Percentiles rank a stretch among this genome's conserved stretches.
These are phyloP conservation scores for Phenganax stokvisi DNA, from an alignment of 92 coral and sea anemone species.

Conservation along the genomic window DNA sequence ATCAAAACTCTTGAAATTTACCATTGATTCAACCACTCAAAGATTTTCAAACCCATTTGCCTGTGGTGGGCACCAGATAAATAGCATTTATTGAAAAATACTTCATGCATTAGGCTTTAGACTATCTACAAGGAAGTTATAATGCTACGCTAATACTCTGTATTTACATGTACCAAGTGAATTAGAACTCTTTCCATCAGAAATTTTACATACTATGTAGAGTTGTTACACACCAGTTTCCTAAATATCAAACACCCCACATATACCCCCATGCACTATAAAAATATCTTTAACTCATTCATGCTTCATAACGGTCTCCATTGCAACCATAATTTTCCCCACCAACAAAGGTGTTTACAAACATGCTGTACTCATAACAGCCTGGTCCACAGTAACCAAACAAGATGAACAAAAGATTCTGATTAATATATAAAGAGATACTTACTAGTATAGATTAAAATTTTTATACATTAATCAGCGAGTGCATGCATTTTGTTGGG, in stretches of 20 bases:
- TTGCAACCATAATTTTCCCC: constrained; percentile 5
- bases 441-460: too few relatives aligned
- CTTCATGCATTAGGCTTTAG: background rate
- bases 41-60: too few relatives aligned
- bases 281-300: background rate
- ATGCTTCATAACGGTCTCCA: background rate
- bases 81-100: constrained; percentile 28
- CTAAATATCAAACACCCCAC: constrained; percentile 1
- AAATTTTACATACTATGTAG: too few relatives aligned
- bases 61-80: background rate
- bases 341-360: background rate
- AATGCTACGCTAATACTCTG: background rate
- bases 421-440: too few relatives aligned
- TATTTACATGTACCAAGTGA: background rate
- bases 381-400: background rate
- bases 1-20: too few relatives aligned
- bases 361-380: background rate
- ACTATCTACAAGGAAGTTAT: background rate
- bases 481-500: too few relatives aligned
- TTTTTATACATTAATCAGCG: too few relatives aligned
- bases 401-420: background rate
- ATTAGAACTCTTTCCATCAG: too few relatives aligned
- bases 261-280: constrained; percentile 2
- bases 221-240: background rate
- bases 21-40: too few relatives aligned